Percentiles rank a stretch among this genome's conserved stretches.
Evolutionary conservation across 2,113 vertebrate genomes (phyloP).

Genomic region (Upupa epops): DNA sequence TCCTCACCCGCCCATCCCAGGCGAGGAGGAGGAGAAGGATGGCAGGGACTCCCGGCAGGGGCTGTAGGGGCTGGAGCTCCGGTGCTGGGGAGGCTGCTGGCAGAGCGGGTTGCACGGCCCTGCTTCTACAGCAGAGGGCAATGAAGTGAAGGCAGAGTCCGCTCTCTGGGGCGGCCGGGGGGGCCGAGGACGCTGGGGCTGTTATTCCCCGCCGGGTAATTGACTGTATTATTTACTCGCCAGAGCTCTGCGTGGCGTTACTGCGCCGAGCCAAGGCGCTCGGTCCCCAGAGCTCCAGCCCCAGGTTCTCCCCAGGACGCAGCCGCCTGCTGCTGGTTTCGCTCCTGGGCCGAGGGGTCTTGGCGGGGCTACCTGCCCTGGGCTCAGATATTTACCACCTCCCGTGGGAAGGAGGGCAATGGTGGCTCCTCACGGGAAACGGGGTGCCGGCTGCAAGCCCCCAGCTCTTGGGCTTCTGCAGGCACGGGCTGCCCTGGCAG

Average conservation of each 20-base stretch:
- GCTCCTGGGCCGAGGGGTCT: background rate
- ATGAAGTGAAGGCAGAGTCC: conserved; percentile 33
- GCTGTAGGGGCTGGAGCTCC: background rate
- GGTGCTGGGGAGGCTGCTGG: accelerated
- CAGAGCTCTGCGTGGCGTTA: background rate
- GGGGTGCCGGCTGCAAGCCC: background rate
- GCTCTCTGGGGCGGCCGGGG: background rate
- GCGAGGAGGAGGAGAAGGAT: background rate
- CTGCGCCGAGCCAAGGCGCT: background rate
- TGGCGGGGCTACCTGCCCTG: background rate
- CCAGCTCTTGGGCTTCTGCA: accelerated
- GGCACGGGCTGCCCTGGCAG: background rate
- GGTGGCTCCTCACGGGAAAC: background rate
- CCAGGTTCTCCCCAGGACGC: background rate
- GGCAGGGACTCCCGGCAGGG: accelerated
- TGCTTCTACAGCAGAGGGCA: conserved; percentile 41
- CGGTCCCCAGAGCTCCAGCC: background rate
- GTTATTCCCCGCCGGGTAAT: background rate
- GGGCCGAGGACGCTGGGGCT: background rate
- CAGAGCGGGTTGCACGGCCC: background rate
- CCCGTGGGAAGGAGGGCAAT: background rate
- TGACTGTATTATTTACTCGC: background rate
- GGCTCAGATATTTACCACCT: background rate
- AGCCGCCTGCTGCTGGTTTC: background rate
- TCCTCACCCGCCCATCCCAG: accelerated